Evolutionary conservation across 2,113 vertebrate genomes (phyloP).

Genomic region (Aldabrachelys gigantea): DNA sequence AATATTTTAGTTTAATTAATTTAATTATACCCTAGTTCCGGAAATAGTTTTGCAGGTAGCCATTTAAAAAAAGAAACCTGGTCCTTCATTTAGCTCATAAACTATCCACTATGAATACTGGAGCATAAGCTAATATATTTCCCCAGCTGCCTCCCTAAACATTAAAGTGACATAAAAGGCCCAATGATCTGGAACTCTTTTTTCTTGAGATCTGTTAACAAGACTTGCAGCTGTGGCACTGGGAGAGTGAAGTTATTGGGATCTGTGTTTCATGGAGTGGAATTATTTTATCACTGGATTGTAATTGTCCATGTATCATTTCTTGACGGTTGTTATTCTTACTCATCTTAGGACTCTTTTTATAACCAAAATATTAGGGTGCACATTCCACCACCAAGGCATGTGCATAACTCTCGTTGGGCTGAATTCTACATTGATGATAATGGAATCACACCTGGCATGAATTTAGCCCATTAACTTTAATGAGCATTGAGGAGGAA

Average conservation of each 20-base stretch:
- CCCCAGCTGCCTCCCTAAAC: constrained; percentile 55
- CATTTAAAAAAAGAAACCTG: constrained; percentile 6
- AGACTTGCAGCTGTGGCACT: not conserved
- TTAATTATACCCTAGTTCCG: constrained; percentile 11
- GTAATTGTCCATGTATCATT: not conserved
- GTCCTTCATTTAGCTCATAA: constrained; percentile 52
- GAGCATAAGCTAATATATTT: constrained; percentile 55
- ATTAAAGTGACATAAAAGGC: constrained; percentile 69
- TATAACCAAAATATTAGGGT: not conserved
- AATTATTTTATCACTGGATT: constrained; percentile 3
- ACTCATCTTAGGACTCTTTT: not conserved
- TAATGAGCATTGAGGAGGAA: not conserved
- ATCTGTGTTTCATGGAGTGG: not conserved
- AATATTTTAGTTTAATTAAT: constrained; percentile 31
- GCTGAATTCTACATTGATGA: not conserved
- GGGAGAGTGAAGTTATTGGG: not conserved
- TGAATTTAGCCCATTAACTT: not conserved
- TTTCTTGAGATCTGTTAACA: constrained; percentile 39
- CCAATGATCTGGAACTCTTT: constrained; percentile 60
- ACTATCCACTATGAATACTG: not conserved
- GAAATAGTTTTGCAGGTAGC: constrained; percentile 31
- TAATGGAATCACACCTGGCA: not conserved
- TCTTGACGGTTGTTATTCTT: not conserved
- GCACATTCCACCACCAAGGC: not conserved
- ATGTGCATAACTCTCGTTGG: not conserved